phyloP scores from a whole-genome alignment of 2,113 vertebrate genomes.

The Orientallactaga bullata region DNA sequence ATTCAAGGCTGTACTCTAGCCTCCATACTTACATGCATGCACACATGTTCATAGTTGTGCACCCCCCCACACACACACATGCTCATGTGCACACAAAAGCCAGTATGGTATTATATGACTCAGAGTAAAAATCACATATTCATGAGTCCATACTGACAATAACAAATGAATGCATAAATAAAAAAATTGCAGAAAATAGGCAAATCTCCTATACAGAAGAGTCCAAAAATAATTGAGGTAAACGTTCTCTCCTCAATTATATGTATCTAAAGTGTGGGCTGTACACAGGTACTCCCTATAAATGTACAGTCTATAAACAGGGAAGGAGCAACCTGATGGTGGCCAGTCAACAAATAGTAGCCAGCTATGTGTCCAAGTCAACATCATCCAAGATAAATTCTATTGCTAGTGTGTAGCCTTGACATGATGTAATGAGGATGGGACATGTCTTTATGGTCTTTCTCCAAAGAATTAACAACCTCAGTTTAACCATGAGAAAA shows the following conservation, averaged over 20 bases:
- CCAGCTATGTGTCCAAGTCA: not conserved
- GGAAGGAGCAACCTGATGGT: too few species aligned
- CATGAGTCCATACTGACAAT: not conserved
- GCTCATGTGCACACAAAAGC: too few species aligned
- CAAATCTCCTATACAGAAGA: not conserved
- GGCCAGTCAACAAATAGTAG: not conserved
- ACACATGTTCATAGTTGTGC: too few species aligned
- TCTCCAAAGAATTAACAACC: not conserved
- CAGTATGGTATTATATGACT: not conserved
- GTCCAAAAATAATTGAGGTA: not conserved
- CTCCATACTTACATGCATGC: too few species aligned
- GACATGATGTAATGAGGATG: not conserved
- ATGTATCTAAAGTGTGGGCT: not conserved
- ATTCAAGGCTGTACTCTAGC: too few species aligned
- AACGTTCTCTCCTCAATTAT: not conserved
- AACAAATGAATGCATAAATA: not conserved
- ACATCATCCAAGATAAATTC: too few species aligned
- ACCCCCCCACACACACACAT: too few species aligned
- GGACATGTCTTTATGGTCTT: not conserved
- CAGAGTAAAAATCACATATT: not conserved
- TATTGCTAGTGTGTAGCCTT: too few species aligned
- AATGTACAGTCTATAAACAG: not conserved
- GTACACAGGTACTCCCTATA: not conserved
- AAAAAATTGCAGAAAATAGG: not conserved
- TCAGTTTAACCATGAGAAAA: not conserved